Percentiles rank a stretch among this genome's conserved stretches.
Evolutionary conservation across 1,140 invertebrate species (phyloP).

Genomic region (Drosophila leontia): DNA sequence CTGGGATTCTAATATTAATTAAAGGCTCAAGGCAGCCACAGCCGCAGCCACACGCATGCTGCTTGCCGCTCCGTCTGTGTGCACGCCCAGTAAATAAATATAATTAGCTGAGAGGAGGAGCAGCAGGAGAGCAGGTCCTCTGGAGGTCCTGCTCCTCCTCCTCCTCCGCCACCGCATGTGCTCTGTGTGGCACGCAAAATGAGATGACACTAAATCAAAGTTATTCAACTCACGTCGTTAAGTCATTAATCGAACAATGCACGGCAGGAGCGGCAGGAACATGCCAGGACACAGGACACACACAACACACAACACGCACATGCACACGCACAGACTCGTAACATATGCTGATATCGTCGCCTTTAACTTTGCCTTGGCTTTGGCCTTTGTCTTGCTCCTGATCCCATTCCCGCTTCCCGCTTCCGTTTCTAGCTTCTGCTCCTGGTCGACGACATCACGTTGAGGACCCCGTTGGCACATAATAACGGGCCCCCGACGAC

Average conservation of each 20-base stretch:
- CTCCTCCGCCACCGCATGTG: slow-evolving; percentile 7
- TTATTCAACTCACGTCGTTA: slow-evolving; percentile 83
- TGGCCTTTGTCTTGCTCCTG: slow-evolving; percentile 28
- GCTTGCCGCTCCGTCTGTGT: slow-evolving; percentile 23
- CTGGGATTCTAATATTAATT: slow-evolving; percentile 67
- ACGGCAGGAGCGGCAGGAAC: slow-evolving; percentile 69
- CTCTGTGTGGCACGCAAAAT: slow-evolving; percentile 63
- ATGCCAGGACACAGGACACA: slow-evolving; percentile 38
- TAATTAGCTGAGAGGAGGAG: slow-evolving; percentile 63
- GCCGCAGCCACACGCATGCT: slow-evolving; percentile 4
- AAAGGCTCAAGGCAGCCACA: slow-evolving; percentile 58
- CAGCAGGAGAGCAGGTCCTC: slow-evolving; percentile 4
- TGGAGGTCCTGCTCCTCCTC: background rate
- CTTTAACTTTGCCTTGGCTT: slow-evolving; percentile 20
- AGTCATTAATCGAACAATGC: slow-evolving; percentile 83
- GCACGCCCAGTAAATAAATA: slow-evolving; percentile 74
- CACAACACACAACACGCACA: slow-evolving; percentile 5
- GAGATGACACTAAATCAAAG: slow-evolving; percentile 82
- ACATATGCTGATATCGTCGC: slow-evolving; percentile 78
- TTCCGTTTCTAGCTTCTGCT: slow-evolving; percentile 1
- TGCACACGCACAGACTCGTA: slow-evolving; percentile 38
- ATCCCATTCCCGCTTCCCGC: background rate
- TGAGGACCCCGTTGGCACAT: slow-evolving; percentile 79
- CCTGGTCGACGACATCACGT: slow-evolving; percentile 53
- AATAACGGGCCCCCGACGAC: slow-evolving; percentile 51